Base-by-base conservation (phyloP, 2,888 invertebrate genomes). In the Drosophila acutilabella region DNA sequence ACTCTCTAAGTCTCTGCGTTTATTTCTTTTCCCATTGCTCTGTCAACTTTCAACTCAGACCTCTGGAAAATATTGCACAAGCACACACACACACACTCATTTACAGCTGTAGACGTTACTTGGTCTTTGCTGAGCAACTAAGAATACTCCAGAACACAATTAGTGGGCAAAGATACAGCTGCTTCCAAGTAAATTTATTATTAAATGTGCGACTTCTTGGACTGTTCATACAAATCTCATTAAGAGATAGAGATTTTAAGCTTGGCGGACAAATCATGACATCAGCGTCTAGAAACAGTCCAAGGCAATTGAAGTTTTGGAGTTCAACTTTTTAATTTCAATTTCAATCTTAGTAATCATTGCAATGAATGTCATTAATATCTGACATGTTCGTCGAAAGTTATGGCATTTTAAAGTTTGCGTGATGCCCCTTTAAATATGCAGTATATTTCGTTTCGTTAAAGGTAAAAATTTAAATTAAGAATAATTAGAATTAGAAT, bases 41-140 rank as follows among this genome's bases (percentile, higher is more conserved):
- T 54, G n/a, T 50, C 58, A 68, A 70, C 57, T 70, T 38, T 71
- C 71, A 71, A 74, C 74, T 71, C 42, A 26, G 65, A 64, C 59
- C 71, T 65, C 57, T 40, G 40, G 38, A 41, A 38, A 58, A 54
- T 66, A 66, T 53, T 8, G 62, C 40, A 60, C 59, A 47, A 62
- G 52, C 16, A 7, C 16, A 57, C 14, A 7, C 16, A 57, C 14
- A 38, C 13, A 45, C 16, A 36, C 14, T 45, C 41, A 54, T 18
- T n/a, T 30, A 42, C 30, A 44, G 54, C 54, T 36, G 36, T 33
- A 36, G 50, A 50, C 33, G n/a, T 13, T 50, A 4, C 36, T 36
- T 13, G 2, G 33, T 18, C 50, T 50, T 36, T 50, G 13, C 50
- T 16, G 11, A 50, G 10, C 33, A 18, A 36, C 18, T 18, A 33